These are phyloP conservation scores for Phortica magna DNA, from an alignment of 2,888 invertebrate species.

Conservation along the genomic window DNA sequence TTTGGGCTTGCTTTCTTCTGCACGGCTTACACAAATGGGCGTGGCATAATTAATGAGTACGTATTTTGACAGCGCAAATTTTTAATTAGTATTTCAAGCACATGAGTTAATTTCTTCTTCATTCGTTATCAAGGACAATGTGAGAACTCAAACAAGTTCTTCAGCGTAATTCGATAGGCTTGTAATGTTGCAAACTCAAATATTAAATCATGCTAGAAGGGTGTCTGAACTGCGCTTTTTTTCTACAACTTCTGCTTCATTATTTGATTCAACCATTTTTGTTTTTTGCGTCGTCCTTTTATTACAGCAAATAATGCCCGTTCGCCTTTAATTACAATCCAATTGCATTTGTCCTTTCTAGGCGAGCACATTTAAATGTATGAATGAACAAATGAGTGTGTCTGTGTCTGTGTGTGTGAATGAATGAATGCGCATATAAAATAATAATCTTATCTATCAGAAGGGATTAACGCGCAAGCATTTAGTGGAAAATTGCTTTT, in stretches of 20 bases:
- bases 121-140: neutral
- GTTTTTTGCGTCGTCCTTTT: slow-evolving; percentile 38
- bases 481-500: slow-evolving; percentile 63
- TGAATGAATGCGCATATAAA: slow-evolving; percentile 30
- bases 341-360: slow-evolving; percentile 52
- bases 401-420: slow-evolving; percentile 14
- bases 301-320: slow-evolving; percentile 39
- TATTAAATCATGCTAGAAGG: slow-evolving; percentile 41
- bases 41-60: slow-evolving; percentile 12
- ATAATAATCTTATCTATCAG: slow-evolving; percentile 63
- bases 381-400: slow-evolving; percentile 7
- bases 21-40: neutral
- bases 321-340: slow-evolving; percentile 72
- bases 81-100: slow-evolving; percentile 12
- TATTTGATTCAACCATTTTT: slow-evolving; percentile 36
- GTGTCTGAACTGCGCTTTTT: slow-evolving; percentile 57
- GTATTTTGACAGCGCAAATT: slow-evolving; percentile 1
- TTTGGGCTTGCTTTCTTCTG: slow-evolving; percentile 35
- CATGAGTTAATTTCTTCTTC: neutral
- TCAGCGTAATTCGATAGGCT: slow-evolving; percentile 68
- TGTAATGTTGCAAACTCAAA: slow-evolving; percentile 42
- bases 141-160: neutral
- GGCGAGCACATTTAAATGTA: slow-evolving; percentile 22
- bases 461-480: slow-evolving; percentile 65
- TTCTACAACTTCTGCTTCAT: neutral